Percentiles rank a stretch among this genome's conserved stretches.
These are phyloP conservation scores for Coregonus ussuriensis DNA, from an alignment of 2,797 vertebrate species.

Conservation along the genomic window DNA sequence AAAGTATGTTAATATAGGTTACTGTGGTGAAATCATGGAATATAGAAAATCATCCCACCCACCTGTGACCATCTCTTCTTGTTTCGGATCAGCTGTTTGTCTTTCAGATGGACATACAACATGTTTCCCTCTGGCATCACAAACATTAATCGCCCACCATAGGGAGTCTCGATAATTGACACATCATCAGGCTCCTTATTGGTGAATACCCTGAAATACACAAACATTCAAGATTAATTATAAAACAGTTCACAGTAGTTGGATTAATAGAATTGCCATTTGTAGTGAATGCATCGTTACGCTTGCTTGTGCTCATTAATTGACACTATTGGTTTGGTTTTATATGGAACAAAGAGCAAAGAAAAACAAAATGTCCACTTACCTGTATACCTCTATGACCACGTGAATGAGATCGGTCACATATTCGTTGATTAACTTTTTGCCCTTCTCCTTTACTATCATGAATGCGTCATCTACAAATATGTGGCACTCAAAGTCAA, in stretches of 20 bases:
- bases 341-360: background rate
- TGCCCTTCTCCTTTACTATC: slow-evolving; percentile 57
- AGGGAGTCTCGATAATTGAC: slow-evolving; percentile 76
- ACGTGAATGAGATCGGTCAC: slow-evolving; percentile 71
- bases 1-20: background rate
- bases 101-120: slow-evolving; percentile 80
- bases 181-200: slow-evolving; percentile 83
- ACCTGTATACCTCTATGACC: slow-evolving; percentile 72
- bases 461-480: slow-evolving; percentile 78
- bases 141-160: slow-evolving; percentile 78
- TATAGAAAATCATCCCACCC: slow-evolving; percentile 1
- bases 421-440: slow-evolving; percentile 72
- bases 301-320: background rate
- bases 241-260: too few species aligned
- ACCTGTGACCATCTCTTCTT: slow-evolving; percentile 88
- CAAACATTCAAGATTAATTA: background rate
- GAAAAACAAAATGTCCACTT: background rate
- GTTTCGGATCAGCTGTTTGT: slow-evolving; percentile 77
- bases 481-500: slow-evolving; percentile 82
- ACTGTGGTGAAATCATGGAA: background rate
- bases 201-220: slow-evolving; percentile 73
- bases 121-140: slow-evolving; percentile 81
- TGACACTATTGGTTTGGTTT: background rate
- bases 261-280: too few species aligned
- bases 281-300: too few species aligned